Evolutionary conservation across 1,140 invertebrate species (phyloP).

Genomic region (Myzus persicae): DNA sequence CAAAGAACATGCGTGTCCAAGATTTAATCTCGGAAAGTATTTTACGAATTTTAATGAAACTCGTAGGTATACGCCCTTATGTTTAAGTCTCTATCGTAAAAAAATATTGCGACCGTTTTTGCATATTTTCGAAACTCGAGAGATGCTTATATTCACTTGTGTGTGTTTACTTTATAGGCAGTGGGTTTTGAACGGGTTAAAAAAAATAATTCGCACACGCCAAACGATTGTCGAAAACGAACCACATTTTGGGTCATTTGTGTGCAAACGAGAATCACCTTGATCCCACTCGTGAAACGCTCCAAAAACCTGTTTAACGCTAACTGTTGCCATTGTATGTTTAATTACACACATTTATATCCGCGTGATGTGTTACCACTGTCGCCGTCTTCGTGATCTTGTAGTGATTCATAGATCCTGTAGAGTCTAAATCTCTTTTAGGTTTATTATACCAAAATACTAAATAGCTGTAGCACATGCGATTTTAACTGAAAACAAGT

Average conservation of each 20-base stretch:
- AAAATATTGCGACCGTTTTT: conserved; percentile 1
- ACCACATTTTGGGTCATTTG: conserved; percentile 47
- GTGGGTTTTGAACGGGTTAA: not conserved
- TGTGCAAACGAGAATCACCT: conserved; percentile 40
- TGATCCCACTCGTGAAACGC: conserved; percentile 39
- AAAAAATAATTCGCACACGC: conserved; percentile 7
- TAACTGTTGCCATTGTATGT: conserved; percentile 38
- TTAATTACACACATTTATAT: conserved; percentile 37
- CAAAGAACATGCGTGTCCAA: not conserved
- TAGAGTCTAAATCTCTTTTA: conserved; percentile 5
- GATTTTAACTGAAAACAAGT: conserved; percentile 14
- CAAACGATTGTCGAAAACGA: conserved; percentile 17
- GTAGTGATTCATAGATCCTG: conserved; percentile 17
- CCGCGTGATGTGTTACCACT: conserved; percentile 21
- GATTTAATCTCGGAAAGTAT: conserved; percentile 30
- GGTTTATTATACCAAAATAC: conserved; percentile 11
- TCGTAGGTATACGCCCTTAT: not conserved
- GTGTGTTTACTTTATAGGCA: not conserved
- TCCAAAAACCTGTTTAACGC: conserved; percentile 39
- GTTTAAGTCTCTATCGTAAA: conserved; percentile 20
- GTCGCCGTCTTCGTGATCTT: not conserved
- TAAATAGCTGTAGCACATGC: conserved; percentile 18
- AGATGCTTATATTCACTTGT: not conserved
- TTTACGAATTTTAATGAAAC: conserved; percentile 25
- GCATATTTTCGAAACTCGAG: not conserved